Conservation (phyloP, 2,113 vertebrate species). For the Felis catus region F.catus_Fca126_mat1.0 CM031420.1:38686001-38686500, state of each 20-base stretch:
- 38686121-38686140: neutral
- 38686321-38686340: slow-evolving; percentile 72
- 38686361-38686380: slow-evolving; percentile 73
- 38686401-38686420: slow-evolving; percentile 82
- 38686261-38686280: slow-evolving; percentile 60
- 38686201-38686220: neutral
- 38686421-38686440: slow-evolving; percentile 77
- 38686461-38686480: slow-evolving; percentile 72
- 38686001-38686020: neutral
- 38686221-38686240: slow-evolving; percentile 53
- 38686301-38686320: slow-evolving; percentile 76
- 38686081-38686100: slow-evolving; percentile 43
- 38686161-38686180: slow-evolving; percentile 47
- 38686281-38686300: slow-evolving; percentile 72
- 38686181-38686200: slow-evolving; percentile 42
- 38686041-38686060: neutral
- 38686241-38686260: slow-evolving; percentile 76
- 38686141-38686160: slow-evolving; percentile 24
- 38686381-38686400: slow-evolving; percentile 81
- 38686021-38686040: neutral
- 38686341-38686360: slow-evolving; percentile 81
- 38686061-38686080: neutral
- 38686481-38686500: slow-evolving; percentile 63
- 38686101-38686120: slow-evolving; percentile 49
- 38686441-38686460: slow-evolving; percentile 74